A percentile compares a stretch with the other conserved stretches of the same genome.
Conservation (phyloP, 2,888 invertebrate species). For the Phyllotreta cruciferae region DNA sequence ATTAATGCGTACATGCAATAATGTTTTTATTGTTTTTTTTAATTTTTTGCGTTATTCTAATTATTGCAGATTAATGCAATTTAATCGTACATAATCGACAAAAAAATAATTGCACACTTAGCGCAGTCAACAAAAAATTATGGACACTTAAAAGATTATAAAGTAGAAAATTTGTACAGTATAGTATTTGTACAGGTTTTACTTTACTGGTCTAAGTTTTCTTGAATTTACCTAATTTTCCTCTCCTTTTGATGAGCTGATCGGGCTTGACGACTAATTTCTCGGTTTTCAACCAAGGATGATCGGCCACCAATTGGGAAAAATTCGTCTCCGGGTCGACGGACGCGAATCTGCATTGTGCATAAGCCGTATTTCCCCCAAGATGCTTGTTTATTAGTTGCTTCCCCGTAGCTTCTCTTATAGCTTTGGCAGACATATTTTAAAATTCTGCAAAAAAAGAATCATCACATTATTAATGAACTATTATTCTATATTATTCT, state of each 20-base stretch:
- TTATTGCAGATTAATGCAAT: too few relatives aligned
- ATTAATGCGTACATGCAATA: too few relatives aligned
- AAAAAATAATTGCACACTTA: too few relatives aligned
- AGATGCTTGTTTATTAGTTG: constrained; percentile 87
- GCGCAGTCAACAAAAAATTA: background rate
- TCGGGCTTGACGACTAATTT: constrained; percentile 98
- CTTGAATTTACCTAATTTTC: constrained; percentile 83
- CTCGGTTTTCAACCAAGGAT: constrained; percentile 87
- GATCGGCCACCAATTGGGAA: constrained; percentile 73
- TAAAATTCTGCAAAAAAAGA: constrained; percentile 33
- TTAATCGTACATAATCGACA: too few relatives aligned
- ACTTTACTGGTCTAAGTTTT: too few relatives aligned
- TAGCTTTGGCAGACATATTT: constrained; percentile 95
- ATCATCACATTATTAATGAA: too few relatives aligned
- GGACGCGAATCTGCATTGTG: constrained; percentile 81
- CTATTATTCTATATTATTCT: too few relatives aligned
- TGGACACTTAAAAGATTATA: background rate
- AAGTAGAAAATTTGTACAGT: constrained; percentile 1
- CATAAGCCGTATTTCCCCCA: constrained; percentile 68
- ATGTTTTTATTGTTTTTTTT: too few relatives aligned
- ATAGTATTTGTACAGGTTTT: too few relatives aligned
- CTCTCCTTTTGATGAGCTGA: constrained; percentile 97
- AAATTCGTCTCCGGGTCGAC: constrained; percentile 81
- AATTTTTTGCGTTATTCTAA: too few relatives aligned
- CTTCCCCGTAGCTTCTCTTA: constrained; percentile 94